Evolutionary conservation across 2,888 invertebrate species (phyloP).

Genomic region (Bimastos eiseni): DNA sequence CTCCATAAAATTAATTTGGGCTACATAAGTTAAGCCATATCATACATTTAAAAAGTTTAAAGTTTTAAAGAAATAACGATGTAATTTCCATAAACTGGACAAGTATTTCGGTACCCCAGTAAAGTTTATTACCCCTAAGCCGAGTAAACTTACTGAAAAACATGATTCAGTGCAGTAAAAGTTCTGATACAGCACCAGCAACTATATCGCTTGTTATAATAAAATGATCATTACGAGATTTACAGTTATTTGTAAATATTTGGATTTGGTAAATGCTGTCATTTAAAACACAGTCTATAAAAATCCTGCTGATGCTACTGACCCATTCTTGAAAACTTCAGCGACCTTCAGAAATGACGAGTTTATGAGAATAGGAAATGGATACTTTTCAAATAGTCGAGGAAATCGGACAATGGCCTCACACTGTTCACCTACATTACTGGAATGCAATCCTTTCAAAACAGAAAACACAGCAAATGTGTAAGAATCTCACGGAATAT

Average conservation of each 20-base stretch:
- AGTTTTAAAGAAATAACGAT: background rate
- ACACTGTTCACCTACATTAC: conserved; percentile 91
- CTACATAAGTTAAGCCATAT: background rate
- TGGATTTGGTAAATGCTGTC: conserved; percentile 62
- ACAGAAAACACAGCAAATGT: conserved; percentile 17
- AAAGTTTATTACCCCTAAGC: background rate
- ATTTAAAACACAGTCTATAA: conserved; percentile 61
- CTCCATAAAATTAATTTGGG: background rate
- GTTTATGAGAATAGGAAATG: conserved; percentile 95
- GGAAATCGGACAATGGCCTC: conserved; percentile 95
- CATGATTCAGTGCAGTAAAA: background rate
- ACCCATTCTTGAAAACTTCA: conserved; percentile 86
- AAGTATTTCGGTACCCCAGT: background rate
- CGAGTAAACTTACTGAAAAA: background rate
- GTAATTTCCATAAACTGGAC: background rate
- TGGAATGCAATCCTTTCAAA: conserved; percentile 78
- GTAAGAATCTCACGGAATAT: background rate
- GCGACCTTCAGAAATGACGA: conserved; percentile 91
- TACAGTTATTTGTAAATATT: background rate
- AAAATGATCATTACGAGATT: background rate
- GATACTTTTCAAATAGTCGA: conserved; percentile 91
- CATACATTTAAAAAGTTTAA: background rate
- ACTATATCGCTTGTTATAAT: background rate
- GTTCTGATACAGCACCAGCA: background rate
- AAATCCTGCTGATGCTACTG: conserved; percentile 46